A percentile compares a stretch with the other conserved stretches of the same genome.
Conservation (phyloP, 2,797 vertebrate genomes). For the Platyrinchus mystaceus region DNA sequence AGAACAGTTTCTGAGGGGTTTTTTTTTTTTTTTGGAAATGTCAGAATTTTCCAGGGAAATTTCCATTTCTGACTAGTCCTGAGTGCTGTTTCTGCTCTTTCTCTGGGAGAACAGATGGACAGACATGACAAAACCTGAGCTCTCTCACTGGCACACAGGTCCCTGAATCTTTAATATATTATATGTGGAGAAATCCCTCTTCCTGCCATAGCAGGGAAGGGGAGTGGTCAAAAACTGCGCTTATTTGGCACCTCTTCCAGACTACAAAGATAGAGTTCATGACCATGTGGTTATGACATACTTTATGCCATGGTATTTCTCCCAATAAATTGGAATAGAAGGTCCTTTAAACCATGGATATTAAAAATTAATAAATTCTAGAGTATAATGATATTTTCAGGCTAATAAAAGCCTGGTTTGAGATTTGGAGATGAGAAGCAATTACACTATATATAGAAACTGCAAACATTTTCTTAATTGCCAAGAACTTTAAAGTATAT, state of each 20-base stretch:
- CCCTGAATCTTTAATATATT: background rate
- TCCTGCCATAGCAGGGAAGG: background rate
- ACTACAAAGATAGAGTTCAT: too few relatives aligned
- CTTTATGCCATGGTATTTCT: background rate
- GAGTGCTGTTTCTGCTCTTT: background rate
- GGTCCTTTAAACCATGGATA: background rate
- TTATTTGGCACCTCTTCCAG: background rate
- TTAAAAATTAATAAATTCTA: background rate
- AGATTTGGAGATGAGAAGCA: background rate
- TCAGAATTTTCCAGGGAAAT: background rate
- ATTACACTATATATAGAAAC: background rate
- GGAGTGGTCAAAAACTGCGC: background rate
- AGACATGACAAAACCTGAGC: background rate
- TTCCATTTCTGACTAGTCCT: background rate
- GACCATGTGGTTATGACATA: background rate
- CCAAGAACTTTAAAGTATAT: background rate
- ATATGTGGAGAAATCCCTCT: background rate
- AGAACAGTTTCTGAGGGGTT: background rate
- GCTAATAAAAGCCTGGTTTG: background rate
- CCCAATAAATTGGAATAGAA: background rate
- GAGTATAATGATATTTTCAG: background rate
- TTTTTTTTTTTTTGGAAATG: background rate
- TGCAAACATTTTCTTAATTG: slow-evolving; percentile 16
- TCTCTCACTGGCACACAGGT: fast-evolving
- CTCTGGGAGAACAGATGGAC: background rate